Conservation (phyloP, 1,140 invertebrate species). For the Tetramorium alpestre region DNA sequence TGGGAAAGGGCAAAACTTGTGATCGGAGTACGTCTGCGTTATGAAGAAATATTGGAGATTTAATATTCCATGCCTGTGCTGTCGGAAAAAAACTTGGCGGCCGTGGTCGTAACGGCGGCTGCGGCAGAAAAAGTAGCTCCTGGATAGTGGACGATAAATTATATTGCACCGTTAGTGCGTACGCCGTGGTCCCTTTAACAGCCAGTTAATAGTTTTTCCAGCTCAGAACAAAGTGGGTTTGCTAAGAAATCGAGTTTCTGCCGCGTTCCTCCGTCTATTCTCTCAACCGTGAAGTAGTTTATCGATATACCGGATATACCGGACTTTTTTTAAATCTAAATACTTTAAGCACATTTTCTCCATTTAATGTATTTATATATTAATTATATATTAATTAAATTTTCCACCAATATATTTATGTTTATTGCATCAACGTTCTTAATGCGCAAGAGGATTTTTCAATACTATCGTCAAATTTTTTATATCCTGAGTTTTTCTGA, state of each 20-base stretch:
- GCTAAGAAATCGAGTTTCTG: constrained; percentile 55
- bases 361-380: not conserved
- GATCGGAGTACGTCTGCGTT: constrained; percentile 30
- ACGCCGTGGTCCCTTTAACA: constrained; percentile 64
- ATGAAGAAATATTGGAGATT: constrained; percentile 69
- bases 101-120: constrained; percentile 20
- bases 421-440: not conserved
- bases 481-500: not conserved
- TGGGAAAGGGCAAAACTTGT: constrained; percentile 35
- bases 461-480: not conserved
- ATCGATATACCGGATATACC: not conserved
- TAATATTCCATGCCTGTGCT: constrained; percentile 66
- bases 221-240: constrained; percentile 42
- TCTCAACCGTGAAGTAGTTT: constrained; percentile 2
- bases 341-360: not conserved
- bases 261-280: not conserved
- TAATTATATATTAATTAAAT: not conserved
- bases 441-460: not conserved
- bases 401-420: not conserved
- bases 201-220: constrained; percentile 69
- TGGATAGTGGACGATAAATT: constrained; percentile 65
- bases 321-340: not conserved
- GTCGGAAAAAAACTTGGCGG: constrained; percentile 48
- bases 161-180: constrained; percentile 53
- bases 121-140: constrained; percentile 42